Percentiles rank a stretch among this genome's conserved stretches.
phyloP scores from a whole-genome alignment of 2,888 invertebrate species.

The Agonopterix subpropinquella region DNA sequence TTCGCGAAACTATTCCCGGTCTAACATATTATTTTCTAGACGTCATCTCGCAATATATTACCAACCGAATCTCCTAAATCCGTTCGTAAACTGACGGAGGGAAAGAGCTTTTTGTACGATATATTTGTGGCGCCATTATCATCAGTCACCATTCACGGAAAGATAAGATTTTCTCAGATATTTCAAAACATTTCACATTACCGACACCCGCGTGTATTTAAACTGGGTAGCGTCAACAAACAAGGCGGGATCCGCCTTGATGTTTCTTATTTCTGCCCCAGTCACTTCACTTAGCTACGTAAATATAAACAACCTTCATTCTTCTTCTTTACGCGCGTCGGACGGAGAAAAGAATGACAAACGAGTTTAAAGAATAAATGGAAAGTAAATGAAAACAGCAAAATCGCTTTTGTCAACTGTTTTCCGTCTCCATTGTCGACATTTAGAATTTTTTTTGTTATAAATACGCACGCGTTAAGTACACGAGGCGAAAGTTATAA shows the following conservation, averaged over 20 bases:
- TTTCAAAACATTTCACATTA: background rate
- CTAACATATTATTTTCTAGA: too few relatives aligned
- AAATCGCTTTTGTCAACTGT: slow-evolving; percentile 66
- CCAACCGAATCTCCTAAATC: background rate
- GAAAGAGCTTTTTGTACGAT: background rate
- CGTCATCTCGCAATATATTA: background rate
- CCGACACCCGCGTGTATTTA: background rate
- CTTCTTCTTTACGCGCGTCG: slow-evolving; percentile 59
- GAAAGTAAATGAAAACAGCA: slow-evolving; percentile 70
- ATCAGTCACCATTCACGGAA: too few relatives aligned
- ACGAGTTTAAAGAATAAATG: slow-evolving; percentile 67
- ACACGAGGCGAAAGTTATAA: slow-evolving; percentile 32
- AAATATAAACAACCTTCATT: slow-evolving; percentile 65
- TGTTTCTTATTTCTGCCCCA: slow-evolving; percentile 48
- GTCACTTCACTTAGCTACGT: slow-evolving; percentile 64
- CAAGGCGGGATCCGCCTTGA: slow-evolving; percentile 39
- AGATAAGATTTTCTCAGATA: background rate
- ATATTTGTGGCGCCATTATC: too few relatives aligned
- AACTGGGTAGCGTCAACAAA: slow-evolving; percentile 23
- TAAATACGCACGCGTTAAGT: slow-evolving; percentile 30
- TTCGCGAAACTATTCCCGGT: too few relatives aligned
- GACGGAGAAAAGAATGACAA: slow-evolving; percentile 64
- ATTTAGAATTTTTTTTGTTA: slow-evolving; percentile 41
- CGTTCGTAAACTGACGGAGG: background rate
- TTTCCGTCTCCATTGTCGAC: slow-evolving; percentile 47